Base-by-base conservation (phyloP, 1,140 invertebrate genomes). In the Drosophila sp. region DNA sequence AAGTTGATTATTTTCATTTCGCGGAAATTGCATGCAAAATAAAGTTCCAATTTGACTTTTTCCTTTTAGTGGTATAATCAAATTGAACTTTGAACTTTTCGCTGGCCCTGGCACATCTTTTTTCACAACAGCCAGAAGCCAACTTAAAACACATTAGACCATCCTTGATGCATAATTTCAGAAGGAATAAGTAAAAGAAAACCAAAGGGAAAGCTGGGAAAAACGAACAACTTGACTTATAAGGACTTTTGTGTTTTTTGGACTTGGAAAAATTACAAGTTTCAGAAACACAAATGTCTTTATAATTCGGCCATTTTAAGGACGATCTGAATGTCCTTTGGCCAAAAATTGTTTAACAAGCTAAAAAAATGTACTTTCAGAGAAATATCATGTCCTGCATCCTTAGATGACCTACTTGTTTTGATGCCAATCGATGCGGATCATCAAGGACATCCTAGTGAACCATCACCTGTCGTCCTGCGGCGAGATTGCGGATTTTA, bases 121-220 rank as follows among this genome's bases (percentile, higher is more conserved):
- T 27, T 50, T 70, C 67, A 63, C 57, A 47, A 55, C 55, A 41
- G 47, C 38, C 65, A 60, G 70, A 61, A 66, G 70, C 60, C 63
- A 66, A 80, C 69, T 62, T 68, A 64, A 68, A 61, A 47, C 69
- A 77, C 81, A 80, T 84, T 84, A 72, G 65, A 47, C 68, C 35
- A 68, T 76, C 7, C 44, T 50, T 50, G 17, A 17, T 17, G 17
- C 17, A 17, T 17, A 17, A 17, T 17, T 17, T 17, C 17, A 17
- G 17, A 17, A 17, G 17, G 17, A 17, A 17, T 17, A 17, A 17
- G 17, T 17, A 17, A 27, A 50, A 50, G 25, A 8, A 10, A 50
- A 25, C 17, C 44, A 25, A 6, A 47, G 17, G 17, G 8, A 27
- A 23, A 25, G 10, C 17, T 7, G 23, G 6, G 25, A 47, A 25